A percentile compares a stretch with the other conserved stretches of the same genome.
Evolutionary conservation across 1,140 invertebrate species (phyloP).

Genomic region (Ladona fulva): DNA sequence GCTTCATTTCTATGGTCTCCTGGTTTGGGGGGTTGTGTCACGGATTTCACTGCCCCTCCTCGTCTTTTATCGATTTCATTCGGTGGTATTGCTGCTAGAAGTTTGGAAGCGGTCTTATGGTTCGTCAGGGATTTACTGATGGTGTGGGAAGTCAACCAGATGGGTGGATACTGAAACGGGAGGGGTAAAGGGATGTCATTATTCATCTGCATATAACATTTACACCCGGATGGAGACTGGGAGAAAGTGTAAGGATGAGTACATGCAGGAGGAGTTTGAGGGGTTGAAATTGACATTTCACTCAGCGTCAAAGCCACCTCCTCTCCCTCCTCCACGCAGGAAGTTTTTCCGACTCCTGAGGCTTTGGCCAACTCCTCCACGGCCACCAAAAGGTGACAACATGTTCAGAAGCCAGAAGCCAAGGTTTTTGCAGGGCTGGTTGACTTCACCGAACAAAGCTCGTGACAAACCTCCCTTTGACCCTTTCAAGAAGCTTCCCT

Average conservation of each 20-base stretch:
- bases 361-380: background rate
- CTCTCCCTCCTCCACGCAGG: background rate
- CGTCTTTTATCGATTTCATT: constrained; percentile 63
- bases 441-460: background rate
- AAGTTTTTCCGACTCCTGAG: background rate
- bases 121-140: constrained; percentile 27
- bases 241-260: background rate
- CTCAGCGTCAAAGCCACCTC: background rate
- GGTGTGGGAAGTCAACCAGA: constrained; percentile 2
- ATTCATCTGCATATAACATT: background rate
- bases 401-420: background rate
- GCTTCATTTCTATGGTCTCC: constrained; percentile 50
- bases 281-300: background rate
- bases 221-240: background rate
- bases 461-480: background rate
- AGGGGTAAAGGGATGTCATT: background rate
- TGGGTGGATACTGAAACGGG: background rate
- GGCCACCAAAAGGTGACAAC: background rate
- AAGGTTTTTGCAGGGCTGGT: constrained; percentile 11
- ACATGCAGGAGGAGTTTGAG: background rate
- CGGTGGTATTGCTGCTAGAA: constrained; percentile 54
- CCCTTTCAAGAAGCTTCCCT: constrained; percentile 41
- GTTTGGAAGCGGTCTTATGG: constrained; percentile 56
- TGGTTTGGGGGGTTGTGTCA: constrained; percentile 58
- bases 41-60: constrained; percentile 49